These are phyloP conservation scores for Zaprionus capensis DNA, from an alignment of 1,140 invertebrate species.

Conservation along the genomic window DNA sequence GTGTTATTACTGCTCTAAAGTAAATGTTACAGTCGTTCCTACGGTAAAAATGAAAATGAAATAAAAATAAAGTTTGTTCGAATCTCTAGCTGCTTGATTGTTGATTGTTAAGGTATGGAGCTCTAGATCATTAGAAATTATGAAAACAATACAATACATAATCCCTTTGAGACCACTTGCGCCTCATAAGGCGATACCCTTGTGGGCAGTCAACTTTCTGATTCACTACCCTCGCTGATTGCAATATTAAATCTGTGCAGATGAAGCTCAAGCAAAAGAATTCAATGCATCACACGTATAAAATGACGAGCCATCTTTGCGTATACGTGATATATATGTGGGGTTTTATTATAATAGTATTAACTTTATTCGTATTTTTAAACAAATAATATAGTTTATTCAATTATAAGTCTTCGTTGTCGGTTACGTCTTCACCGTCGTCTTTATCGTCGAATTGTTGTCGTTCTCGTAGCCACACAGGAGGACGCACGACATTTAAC, in stretches of 20 bases:
- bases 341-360: too few species aligned
- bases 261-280: not conserved
- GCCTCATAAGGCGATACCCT: constrained; percentile 18
- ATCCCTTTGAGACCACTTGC: constrained; percentile 20
- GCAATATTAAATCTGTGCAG: constrained; percentile 23
- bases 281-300: not conserved
- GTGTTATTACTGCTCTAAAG: not conserved
- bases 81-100: not conserved
- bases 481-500: too few species aligned
- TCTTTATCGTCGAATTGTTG: too few species aligned
- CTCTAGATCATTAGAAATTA: not conserved
- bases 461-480: too few species aligned
- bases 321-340: not conserved
- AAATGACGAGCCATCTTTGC: not conserved
- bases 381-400: too few species aligned
- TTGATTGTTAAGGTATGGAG: not conserved
- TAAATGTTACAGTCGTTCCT: not conserved
- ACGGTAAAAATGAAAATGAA: too few species aligned
- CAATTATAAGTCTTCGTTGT: too few species aligned
- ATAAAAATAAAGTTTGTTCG: not conserved
- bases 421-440: too few species aligned
- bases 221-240: constrained; percentile 12
- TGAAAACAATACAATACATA: not conserved
- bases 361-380: too few species aligned
- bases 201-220: too few species aligned